Percentiles rank a stretch among this genome's conserved stretches.
phyloP scores from a whole-genome alignment of 2,797 vertebrate species.

The Denticeps clupeoides region DNA sequence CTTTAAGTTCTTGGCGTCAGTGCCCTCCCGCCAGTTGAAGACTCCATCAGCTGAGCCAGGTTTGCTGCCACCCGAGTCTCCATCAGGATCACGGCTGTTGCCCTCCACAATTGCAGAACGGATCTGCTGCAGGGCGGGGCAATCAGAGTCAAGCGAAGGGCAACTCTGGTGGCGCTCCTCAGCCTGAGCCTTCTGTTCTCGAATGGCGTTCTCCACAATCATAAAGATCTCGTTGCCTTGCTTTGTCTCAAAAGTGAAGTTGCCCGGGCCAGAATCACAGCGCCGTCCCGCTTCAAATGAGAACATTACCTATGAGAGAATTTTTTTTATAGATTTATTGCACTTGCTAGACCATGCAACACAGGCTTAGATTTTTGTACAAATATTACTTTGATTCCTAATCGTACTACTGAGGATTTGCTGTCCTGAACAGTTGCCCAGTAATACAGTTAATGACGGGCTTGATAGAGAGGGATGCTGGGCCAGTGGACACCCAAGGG shows the following conservation, averaged over 20 bases:
- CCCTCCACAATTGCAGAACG: conserved; percentile 25
- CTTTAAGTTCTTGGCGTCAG: conserved; percentile 47
- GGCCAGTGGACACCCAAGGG: no score
- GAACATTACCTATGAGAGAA: conserved; percentile 84
- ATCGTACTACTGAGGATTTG: no score
- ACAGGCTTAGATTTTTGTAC: no score
- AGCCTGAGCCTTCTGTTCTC: conserved; percentile 73
- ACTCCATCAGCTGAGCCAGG: conserved; percentile 55
- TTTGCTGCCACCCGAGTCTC: conserved; percentile 58
- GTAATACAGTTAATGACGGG: no score
- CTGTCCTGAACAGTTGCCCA: no score
- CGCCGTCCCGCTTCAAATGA: conserved; percentile 93
- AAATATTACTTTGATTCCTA: no score
- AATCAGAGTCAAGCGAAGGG: conserved; percentile 49
- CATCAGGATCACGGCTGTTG: conserved; percentile 54
- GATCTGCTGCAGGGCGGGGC: conserved; percentile 40
- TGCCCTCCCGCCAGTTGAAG: conserved; percentile 38
- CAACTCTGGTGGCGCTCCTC: conserved; percentile 64
- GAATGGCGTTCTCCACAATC: conserved; percentile 81
- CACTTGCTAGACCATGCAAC: no score
- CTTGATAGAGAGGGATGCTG: no score
- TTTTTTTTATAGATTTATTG: no score
- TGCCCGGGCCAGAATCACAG: conserved; percentile 89
- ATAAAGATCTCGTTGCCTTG: conserved; percentile 91
- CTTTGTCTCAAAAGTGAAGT: conserved; percentile 93